A percentile compares a stretch with the other conserved stretches of the same genome.
Conservation (phyloP, 1,140 invertebrate genomes). For the Solenopsis fugax region DNA sequence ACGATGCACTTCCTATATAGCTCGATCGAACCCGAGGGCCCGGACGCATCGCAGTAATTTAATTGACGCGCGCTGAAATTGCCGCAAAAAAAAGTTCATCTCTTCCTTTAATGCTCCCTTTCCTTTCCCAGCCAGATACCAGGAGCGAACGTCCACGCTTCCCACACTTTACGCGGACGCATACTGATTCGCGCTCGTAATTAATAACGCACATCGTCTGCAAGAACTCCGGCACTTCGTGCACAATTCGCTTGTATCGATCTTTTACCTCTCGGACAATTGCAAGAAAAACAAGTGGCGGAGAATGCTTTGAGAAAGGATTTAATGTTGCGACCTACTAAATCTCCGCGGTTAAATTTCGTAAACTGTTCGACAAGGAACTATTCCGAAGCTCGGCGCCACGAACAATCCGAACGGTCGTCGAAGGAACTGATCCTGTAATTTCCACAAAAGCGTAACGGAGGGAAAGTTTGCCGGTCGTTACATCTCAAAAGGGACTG, state of each 20-base stretch:
- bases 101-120: conserved; percentile 79
- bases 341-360: conserved; percentile 6
- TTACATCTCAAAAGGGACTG: conserved; percentile 62
- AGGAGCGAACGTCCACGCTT: conserved; percentile 65
- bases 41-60: conserved; percentile 77
- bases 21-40: conserved; percentile 72
- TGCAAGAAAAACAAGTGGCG: background rate
- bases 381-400: conserved; percentile 5
- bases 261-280: background rate
- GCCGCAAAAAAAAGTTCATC: conserved; percentile 76
- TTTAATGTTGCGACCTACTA: background rate
- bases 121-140: conserved; percentile 76
- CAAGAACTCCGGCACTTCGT: background rate
- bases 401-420: conserved; percentile 20
- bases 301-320: background rate
- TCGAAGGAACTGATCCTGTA: conserved; percentile 49
- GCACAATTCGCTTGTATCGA: background rate
- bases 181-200: conserved; percentile 44
- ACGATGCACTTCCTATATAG: conserved; percentile 61
- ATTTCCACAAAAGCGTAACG: conserved; percentile 50
- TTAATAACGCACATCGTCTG: conserved; percentile 28
- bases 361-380: background rate
- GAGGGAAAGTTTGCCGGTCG: conserved; percentile 53
- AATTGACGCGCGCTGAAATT: conserved; percentile 76
- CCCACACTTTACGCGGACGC: conserved; percentile 64